These are phyloP conservation scores for Biston stratarius DNA, from an alignment of 2,888 invertebrate species.

Conservation along the genomic window DNA sequence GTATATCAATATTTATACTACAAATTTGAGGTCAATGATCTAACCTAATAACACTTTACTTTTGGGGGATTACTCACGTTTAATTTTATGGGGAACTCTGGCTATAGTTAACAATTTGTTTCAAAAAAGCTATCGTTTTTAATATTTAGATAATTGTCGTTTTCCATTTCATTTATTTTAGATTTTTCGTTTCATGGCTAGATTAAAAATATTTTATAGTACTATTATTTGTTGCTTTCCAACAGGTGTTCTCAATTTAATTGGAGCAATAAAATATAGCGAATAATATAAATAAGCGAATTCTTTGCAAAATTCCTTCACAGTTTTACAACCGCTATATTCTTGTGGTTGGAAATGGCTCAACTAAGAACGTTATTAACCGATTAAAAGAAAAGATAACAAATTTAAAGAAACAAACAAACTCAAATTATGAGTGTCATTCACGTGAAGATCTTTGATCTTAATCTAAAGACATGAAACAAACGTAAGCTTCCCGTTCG, in stretches of 20 bases:
- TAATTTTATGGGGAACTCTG: too few relatives aligned
- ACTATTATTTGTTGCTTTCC: background rate
- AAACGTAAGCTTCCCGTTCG: slow-evolving; percentile 18
- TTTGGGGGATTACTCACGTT: too few relatives aligned
- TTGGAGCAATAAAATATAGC: slow-evolving; percentile 1
- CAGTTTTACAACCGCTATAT: slow-evolving; percentile 6
- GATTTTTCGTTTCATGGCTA: background rate
- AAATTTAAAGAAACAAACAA: slow-evolving; percentile 45
- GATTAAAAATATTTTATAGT: background rate
- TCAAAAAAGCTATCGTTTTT: too few relatives aligned
- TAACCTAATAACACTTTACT: background rate
- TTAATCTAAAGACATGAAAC: slow-evolving; percentile 31
- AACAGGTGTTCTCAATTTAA: slow-evolving; percentile 9
- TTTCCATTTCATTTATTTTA: background rate
- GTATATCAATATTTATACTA: slow-evolving; percentile 16
- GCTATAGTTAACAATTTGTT: too few relatives aligned
- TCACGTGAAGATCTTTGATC: slow-evolving; percentile 42
- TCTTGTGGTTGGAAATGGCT: slow-evolving; percentile 45
- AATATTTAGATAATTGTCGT: background rate
- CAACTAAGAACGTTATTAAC: slow-evolving; percentile 46
- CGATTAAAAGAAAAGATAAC: slow-evolving; percentile 49
- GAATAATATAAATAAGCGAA: too few relatives aligned
- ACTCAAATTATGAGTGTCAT: slow-evolving; percentile 40
- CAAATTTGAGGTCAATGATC: slow-evolving; percentile 22
- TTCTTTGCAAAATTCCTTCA: slow-evolving; percentile 17